Evolutionary conservation across 1,140 invertebrate species (phyloP), one percentile per base, ranked within the genome.

Genomic region (Paracyclopina nana): DNA sequence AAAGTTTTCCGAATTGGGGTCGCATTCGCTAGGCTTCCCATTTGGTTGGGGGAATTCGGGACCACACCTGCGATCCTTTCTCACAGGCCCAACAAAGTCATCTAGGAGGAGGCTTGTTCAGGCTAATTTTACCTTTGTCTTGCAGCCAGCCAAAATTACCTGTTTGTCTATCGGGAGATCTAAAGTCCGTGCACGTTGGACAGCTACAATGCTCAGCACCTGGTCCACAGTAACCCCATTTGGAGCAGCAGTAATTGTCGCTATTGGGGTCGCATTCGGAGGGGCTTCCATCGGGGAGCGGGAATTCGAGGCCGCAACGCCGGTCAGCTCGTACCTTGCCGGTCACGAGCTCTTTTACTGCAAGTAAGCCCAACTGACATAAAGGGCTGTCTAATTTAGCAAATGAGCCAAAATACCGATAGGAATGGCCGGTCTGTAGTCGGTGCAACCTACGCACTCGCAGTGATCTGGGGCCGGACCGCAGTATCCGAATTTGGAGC

Each of bases 161-260:
- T 44, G 16, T 44, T 24, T 44, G 42, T 6, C n/a, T n/a, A n/a
- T 18, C 16, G 16, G 16, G 14, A 20, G 42, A 25, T 3, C 42
- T 14, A 12, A 4, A 44, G 14, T 44, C 48, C 30, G 38, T 14
- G 16, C 48, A 27, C 9, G 4, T 18, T 3, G 16, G 25, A 8
- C 29, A 38, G 16, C 25, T 31, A 16, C 48, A 27, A 30, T 30
- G 16, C 16, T 55, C 24, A 54, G 45, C 46, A 2, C 56, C 55
- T 40, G 55, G 57, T 40, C 57, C 57, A 29, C 57, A 58, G 45
- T 58, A 58, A 16, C 57, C 57, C 18, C 55, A 58, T 52, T 58
- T 56, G 27, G 54, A 55, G 38, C 57, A 58, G 41, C 57, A 58
- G 8, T 55, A 56, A 0, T 56, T 44, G 30, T 55, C 56, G 18